Conservation (phyloP, 2,797 vertebrate genomes). For the Cygnus olor region DNA sequence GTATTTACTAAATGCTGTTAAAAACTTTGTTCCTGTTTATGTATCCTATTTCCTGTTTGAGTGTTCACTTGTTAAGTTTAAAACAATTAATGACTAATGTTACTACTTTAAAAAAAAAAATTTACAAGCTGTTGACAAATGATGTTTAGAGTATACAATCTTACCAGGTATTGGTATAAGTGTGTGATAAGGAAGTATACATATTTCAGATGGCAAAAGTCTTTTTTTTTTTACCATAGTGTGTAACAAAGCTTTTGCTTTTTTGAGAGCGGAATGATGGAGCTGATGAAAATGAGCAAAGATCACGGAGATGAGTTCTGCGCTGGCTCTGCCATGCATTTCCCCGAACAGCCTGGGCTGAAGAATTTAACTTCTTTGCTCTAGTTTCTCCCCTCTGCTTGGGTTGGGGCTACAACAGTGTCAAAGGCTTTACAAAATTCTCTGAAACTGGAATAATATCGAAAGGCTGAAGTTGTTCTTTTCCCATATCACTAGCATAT, state of each 20-base stretch:
- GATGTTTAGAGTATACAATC: not conserved
- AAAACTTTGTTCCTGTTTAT: conserved; percentile 59
- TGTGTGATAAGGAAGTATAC: not conserved
- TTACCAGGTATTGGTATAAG: not conserved
- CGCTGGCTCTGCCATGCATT: not conserved
- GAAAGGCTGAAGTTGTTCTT: not conserved
- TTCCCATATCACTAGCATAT: not conserved
- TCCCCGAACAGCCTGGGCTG: not conserved
- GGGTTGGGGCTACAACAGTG: not conserved
- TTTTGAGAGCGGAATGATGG: not conserved
- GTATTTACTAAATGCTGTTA: not conserved
- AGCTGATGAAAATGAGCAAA: not conserved
- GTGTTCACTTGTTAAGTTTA: conserved; percentile 70
- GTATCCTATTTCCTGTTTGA: conserved; percentile 51
- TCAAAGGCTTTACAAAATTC: not conserved
- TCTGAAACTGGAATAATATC: not conserved
- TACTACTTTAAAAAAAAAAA: conserved; percentile 26
- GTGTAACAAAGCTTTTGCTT: not conserved
- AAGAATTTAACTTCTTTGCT: not conserved
- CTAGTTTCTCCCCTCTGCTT: not conserved
- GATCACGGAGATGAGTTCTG: not conserved
- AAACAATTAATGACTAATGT: conserved; percentile 43
- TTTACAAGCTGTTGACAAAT: conserved; percentile 69
- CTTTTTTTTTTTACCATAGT: not conserved
- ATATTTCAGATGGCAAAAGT: not conserved